A percentile compares a stretch with the other conserved stretches of the same genome.
Conservation (phyloP, 2,797 vertebrate species). For the Dromococcyx pavoninus region DNA sequence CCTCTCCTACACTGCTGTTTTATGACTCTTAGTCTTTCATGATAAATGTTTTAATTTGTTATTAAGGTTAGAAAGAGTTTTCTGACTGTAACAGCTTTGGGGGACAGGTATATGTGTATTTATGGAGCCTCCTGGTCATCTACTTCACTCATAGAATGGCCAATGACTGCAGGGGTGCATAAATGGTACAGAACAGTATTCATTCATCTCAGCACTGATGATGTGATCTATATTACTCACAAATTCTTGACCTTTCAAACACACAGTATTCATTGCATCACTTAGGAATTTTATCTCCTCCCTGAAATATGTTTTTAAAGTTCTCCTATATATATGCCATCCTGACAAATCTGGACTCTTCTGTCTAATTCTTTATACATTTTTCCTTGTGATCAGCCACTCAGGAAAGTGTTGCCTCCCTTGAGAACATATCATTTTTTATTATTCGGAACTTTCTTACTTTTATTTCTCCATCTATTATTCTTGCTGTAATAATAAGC, state of each 20-base stretch:
- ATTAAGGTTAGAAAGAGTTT: background rate
- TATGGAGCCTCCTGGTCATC: background rate
- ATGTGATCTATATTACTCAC: background rate
- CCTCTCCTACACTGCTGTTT: background rate
- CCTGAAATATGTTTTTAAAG: background rate
- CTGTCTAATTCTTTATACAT: background rate
- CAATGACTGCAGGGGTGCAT: background rate
- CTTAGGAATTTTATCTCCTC: background rate
- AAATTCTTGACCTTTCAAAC: background rate
- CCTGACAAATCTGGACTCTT: background rate
- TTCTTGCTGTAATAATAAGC: background rate
- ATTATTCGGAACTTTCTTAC: background rate
- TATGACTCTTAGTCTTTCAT: background rate
- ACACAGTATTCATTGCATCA: background rate
- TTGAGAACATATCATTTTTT: background rate
- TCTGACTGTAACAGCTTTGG: background rate
- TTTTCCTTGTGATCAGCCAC: background rate
- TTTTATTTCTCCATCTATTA: background rate
- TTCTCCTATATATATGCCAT: background rate
- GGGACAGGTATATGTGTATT: background rate
- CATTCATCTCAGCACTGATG: background rate
- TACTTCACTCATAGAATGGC: fast-evolving
- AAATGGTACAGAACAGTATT: background rate
- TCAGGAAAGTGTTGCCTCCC: background rate
- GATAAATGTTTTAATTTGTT: background rate